Percentiles rank a stretch among this genome's conserved stretches.
Evolutionary conservation across 2,113 vertebrate genomes (phyloP).

Genomic region (Myrmophylax atrothorax): DNA sequence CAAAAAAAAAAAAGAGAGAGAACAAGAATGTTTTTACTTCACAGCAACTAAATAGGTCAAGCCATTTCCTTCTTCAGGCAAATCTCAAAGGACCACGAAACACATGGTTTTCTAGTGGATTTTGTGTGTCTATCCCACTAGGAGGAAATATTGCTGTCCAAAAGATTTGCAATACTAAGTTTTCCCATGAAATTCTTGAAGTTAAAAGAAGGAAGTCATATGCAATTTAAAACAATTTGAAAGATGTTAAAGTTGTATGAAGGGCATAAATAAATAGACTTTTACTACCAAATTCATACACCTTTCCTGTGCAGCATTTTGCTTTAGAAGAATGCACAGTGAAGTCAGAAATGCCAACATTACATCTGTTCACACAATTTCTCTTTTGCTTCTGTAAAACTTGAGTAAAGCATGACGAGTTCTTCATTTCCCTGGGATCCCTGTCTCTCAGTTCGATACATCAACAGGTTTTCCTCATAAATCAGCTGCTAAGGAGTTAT

Average conservation of each 20-base stretch:
- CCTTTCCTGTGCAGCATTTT: neutral
- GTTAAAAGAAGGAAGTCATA: slow-evolving; percentile 47
- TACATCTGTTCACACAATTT: neutral
- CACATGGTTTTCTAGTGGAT: slow-evolving; percentile 70
- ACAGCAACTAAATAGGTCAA: slow-evolving; percentile 82
- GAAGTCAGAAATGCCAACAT: neutral
- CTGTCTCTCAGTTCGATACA: neutral
- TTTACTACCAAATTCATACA: neutral
- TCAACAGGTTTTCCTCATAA: neutral
- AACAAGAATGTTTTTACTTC: slow-evolving; percentile 80
- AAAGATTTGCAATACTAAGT: slow-evolving; percentile 44
- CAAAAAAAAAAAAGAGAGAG: slow-evolving; percentile 15
- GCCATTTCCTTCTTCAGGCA: slow-evolving; percentile 79
- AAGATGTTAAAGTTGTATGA: slow-evolving; percentile 5
- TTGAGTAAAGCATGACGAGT: neutral
- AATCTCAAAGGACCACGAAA: slow-evolving; percentile 72
- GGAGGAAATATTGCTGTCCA: slow-evolving; percentile 73
- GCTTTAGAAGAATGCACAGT: neutral
- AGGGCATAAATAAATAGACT: neutral
- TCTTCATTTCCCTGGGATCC: neutral
- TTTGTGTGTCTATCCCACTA: slow-evolving; percentile 61
- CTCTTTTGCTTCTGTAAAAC: neutral
- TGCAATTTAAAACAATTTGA: slow-evolving; percentile 25
- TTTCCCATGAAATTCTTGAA: slow-evolving; percentile 72
- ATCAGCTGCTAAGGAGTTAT: neutral